Evolutionary conservation across 2,113 vertebrate species (phyloP).

Genomic region (Pterocles burchelli): DNA sequence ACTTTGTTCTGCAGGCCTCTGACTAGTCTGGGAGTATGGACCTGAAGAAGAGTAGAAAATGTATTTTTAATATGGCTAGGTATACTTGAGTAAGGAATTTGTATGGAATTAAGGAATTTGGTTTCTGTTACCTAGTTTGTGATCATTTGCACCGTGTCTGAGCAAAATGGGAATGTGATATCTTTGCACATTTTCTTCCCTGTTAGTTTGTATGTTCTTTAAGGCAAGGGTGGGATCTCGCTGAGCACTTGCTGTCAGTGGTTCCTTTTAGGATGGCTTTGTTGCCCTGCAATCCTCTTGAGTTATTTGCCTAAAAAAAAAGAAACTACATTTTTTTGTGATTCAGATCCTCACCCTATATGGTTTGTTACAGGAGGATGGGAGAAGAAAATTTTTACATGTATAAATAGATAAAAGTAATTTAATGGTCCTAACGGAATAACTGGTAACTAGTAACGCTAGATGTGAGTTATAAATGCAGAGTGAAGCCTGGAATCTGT

Average conservation of each 20-base stretch:
- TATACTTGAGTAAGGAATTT: not conserved
- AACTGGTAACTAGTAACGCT: not conserved
- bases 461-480: not conserved
- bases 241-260: accelerated
- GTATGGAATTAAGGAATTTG: not conserved
- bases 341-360: not conserved
- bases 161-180: not conserved
- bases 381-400: not conserved
- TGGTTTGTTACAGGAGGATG: not conserved
- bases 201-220: not conserved
- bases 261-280: not conserved
- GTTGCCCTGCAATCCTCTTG: not conserved
- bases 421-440: not conserved
- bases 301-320: not conserved
- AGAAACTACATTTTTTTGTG: not conserved
- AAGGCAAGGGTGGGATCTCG: not conserved
- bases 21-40: not conserved
- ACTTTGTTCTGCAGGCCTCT: not conserved
- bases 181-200: not conserved
- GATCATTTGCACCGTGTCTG: not conserved
- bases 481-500: not conserved
- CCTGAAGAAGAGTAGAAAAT: not conserved
- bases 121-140: not conserved
- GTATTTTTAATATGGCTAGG: not conserved
- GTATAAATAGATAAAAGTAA: not conserved